Evolutionary conservation across 2,888 invertebrate genomes (phyloP), one percentile per base, ranked within the genome.

Genomic region (Hermaeophaga mercurialis): DNA sequence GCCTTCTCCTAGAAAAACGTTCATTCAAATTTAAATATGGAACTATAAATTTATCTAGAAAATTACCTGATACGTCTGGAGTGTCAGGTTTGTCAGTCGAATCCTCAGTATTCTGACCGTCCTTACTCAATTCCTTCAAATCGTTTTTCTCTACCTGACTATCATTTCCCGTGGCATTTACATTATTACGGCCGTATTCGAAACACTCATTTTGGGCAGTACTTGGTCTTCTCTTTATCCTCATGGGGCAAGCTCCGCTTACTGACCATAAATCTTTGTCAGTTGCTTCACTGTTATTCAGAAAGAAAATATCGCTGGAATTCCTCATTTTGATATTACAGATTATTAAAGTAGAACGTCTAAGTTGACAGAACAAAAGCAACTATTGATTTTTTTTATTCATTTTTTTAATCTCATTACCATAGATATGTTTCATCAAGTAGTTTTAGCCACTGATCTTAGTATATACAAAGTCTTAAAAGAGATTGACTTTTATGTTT

Each of bases 231-330:
- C 43, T 4, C 9, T 9, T 43, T 1, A 43, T 24, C 15, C 26
- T 43, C 43, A 43, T 43, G 1, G 43, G 43, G 12, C 15, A 7
- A 2, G 19, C 8, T 6, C 43, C 43, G 1, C 26, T 24, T 14
- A 43, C 11, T 12, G 43, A 43, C 43, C 43, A 43, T 9, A 43
- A 43, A 24, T 43, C 43, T 1, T 24, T 43, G 2, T 15, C 15
- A 14, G n/a, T 7, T 12, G 7, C 12, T 11, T 24, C 43, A 11
- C 12, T 22, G 12, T 43, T 26, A 2, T 43, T 43, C 12, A 43
- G 9, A 18, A 43, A 43, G 11, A 43, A 43, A n/a, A 43, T 43
- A 43, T 43, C 43, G 18, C 43, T 43, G 24, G 43, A 43, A 11
- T 43, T 43, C 24, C 11, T 22, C 43, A 43, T 43, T 11, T 43